phyloP scores from a whole-genome alignment of 2,797 vertebrate genomes.

The Pipistrellus pygmaeus region DNA sequence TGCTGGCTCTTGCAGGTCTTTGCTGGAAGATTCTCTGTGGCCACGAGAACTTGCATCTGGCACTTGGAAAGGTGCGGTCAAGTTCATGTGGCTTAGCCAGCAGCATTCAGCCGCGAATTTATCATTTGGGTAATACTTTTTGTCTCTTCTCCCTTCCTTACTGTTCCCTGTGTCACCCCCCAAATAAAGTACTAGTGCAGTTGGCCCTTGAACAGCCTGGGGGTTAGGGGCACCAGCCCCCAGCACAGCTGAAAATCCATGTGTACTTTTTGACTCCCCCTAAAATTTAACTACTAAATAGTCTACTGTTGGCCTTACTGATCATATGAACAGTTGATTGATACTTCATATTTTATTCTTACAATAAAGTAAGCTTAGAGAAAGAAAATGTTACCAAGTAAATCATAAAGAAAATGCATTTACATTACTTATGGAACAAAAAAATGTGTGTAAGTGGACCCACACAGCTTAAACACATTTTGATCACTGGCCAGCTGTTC shows the following conservation, averaged over 20 bases:
- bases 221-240: background rate
- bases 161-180: background rate
- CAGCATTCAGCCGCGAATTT: background rate
- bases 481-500: background rate
- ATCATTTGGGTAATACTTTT: background rate
- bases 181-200: background rate
- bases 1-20: background rate
- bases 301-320: background rate
- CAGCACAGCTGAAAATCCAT: background rate
- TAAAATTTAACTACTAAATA: background rate
- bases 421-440: background rate
- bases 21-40: background rate
- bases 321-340: background rate
- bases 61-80: background rate
- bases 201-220: background rate
- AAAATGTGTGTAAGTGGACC: background rate
- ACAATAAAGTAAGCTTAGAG: background rate
- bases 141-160: accelerated
- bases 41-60: background rate
- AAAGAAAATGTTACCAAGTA: background rate
- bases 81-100: background rate
- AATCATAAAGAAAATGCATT: background rate
- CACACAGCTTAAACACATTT: background rate
- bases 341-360: background rate
- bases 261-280: background rate